Conservation (phyloP, 2,113 vertebrate species). For the Eublepharis macularius region DNA sequence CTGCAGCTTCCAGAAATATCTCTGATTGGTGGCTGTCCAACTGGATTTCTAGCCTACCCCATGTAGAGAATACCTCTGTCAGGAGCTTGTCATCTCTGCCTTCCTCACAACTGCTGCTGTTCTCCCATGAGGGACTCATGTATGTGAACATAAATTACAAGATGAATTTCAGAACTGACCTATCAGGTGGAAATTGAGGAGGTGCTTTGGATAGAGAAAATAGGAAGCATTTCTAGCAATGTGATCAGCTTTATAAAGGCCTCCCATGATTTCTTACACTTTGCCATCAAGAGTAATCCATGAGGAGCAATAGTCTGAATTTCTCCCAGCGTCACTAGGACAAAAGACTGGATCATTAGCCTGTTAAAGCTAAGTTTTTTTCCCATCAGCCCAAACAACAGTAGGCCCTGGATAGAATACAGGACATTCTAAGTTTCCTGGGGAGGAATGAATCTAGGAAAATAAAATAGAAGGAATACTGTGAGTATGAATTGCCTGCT, state of each 20-base stretch:
- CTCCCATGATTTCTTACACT: not conserved
- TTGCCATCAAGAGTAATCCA: not conserved
- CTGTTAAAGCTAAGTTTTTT: not conserved
- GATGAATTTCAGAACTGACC: not conserved
- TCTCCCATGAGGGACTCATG: constrained; percentile 77
- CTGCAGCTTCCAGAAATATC: constrained; percentile 86
- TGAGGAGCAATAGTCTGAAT: not conserved
- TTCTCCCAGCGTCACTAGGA: not conserved
- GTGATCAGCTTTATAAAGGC: not conserved
- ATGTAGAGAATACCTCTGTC: constrained; percentile 63
- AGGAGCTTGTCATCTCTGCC: constrained; percentile 16
- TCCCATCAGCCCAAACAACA: not conserved
- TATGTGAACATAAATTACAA: constrained; percentile 51
- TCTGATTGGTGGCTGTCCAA: constrained; percentile 98
- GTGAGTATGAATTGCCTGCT: not conserved
- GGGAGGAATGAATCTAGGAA: not conserved
- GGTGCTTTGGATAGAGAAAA: not conserved
- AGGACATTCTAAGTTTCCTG: not conserved
- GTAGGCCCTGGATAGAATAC: no score
- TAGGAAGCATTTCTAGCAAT: not conserved
- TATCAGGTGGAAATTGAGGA: not conserved
- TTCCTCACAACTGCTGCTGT: constrained; percentile 79
- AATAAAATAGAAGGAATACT: no score
- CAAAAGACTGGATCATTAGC: not conserved
- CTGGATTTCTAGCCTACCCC: constrained; percentile 88